phyloP scores from a whole-genome alignment of 2,797 vertebrate species.

The Syndactyla subalaris region DNA sequence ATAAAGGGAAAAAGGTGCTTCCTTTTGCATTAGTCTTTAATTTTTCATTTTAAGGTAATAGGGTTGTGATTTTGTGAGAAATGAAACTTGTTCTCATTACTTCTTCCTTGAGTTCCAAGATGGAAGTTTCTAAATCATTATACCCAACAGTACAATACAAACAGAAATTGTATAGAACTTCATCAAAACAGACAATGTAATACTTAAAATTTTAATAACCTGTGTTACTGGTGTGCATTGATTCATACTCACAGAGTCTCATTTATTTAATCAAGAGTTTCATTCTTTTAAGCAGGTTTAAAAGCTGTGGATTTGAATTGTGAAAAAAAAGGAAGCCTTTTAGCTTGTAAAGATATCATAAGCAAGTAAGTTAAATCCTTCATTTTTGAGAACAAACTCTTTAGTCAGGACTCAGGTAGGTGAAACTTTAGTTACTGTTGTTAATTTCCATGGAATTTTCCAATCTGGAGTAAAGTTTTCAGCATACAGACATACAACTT shows the following conservation, averaged over 20 bases:
- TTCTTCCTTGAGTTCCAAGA: not conserved
- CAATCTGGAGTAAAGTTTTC: not conserved
- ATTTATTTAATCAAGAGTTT: not conserved
- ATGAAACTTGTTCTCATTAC: not conserved
- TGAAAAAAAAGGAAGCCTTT: conserved; percentile 66
- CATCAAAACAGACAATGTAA: not conserved
- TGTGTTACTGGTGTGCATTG: not conserved
- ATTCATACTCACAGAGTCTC: not conserved
- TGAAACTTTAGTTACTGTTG: not conserved
- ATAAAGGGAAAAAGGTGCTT: not conserved
- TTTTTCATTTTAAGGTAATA: not conserved
- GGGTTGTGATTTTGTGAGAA: not conserved
- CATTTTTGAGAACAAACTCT: not conserved
- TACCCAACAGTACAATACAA: not conserved
- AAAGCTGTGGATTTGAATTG: conserved; percentile 73
- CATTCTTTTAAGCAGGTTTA: conserved; percentile 72
- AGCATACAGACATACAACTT: not conserved
- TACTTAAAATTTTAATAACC: not conserved
- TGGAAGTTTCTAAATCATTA: not conserved
- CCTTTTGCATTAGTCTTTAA: not conserved
- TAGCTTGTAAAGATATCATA: conserved; percentile 75
- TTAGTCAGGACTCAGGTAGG: not conserved
- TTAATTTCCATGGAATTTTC: not conserved
- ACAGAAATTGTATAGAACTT: not conserved
- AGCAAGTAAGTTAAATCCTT: conserved; percentile 77